Percentiles rank a stretch among this genome's conserved stretches.
Evolutionary conservation across 2,113 vertebrate species (phyloP).

Genomic region (Rhinolophus ferrumequinum): DNA sequence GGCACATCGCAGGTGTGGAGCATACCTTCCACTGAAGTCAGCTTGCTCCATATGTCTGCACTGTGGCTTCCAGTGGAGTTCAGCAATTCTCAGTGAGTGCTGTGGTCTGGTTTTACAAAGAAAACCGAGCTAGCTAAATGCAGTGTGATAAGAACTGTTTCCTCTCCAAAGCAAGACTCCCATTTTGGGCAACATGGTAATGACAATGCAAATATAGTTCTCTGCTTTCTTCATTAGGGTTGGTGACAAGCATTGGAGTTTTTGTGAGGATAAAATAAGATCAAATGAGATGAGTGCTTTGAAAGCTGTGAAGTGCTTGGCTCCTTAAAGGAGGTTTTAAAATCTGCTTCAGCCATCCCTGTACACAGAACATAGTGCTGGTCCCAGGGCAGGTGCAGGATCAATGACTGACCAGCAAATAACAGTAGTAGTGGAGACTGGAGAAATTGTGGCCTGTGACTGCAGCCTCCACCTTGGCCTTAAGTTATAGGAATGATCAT

Average conservation of each 20-base stretch:
- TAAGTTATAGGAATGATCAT: rapidly evolving
- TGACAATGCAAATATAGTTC: conserved; percentile 68
- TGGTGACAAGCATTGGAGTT: conserved; percentile 67
- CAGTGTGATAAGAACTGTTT: not conserved
- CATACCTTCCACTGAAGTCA: not conserved
- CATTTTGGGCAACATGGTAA: conserved; percentile 53
- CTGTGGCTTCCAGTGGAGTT: not conserved
- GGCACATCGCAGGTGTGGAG: rapidly evolving
- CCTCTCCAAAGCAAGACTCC: conserved; percentile 33
- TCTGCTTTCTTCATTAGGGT: conserved; percentile 73
- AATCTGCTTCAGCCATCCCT: rapidly evolving
- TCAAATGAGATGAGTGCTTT: conserved; percentile 61
- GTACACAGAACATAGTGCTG: rapidly evolving
- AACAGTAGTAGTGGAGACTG: rapidly evolving
- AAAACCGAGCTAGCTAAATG: not conserved
- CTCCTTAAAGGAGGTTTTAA: not conserved
- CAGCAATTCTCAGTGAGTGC: not conserved
- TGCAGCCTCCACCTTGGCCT: not conserved
- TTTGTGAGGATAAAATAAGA: conserved; percentile 68
- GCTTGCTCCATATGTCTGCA: not conserved
- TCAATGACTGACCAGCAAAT: rapidly evolving
- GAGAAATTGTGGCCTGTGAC: rapidly evolving
- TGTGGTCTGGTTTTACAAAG: not conserved
- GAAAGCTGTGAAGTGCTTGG: conserved; percentile 65
- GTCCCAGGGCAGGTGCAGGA: rapidly evolving